Evolutionary conservation across 2,797 vertebrate genomes (phyloP), one percentile per base, ranked within the genome.

Genomic region (Selene dorsalis): DNA sequence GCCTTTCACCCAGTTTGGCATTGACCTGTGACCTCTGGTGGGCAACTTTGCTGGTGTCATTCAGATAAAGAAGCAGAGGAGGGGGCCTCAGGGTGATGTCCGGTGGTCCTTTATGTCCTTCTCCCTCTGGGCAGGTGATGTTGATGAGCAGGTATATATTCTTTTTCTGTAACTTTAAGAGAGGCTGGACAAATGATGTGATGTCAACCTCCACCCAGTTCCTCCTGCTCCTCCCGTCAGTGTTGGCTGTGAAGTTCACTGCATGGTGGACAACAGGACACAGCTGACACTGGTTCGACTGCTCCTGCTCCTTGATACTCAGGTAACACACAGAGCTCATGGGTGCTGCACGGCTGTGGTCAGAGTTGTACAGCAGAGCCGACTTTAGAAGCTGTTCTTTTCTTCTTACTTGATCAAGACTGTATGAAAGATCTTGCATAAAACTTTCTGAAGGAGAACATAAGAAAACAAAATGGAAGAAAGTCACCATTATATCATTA

Each of bases 181-280:
- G 88, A 8, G 96, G 97, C 84, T 88, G 94, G 39, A 99, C 95
- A 73, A 97, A 95, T 7, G 93, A 69, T 0, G 97, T 97, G 84
- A 99, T 89, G 0, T 99, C 97, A 0, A 98, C 93, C 89, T 99
- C 96, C 38, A 96, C 84, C 97, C 97, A 97, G 62, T 90, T 95
- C 66, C 87, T 91, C 14, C 84, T 89, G 64, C 85, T 93, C 22
- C 86, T 80, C 18, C 92, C 53, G 18, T 94, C 89, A 0, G 92
- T 70, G 52, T 84, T 90, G 47, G 95, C 77, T 35, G 88, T 94
- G 83, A 97, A 95, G 87, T 93, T 95, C 48, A 95, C 67, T 0
- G 93, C 78, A 7, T 85, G 90, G 0, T 91, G 91, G 35, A 85
- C 14, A 1, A 79, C 85, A 0, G 94, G 90, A 66, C 94, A 95